Conservation (phyloP, 2,888 invertebrate species). For the Colostygia pectinataria region DNA sequence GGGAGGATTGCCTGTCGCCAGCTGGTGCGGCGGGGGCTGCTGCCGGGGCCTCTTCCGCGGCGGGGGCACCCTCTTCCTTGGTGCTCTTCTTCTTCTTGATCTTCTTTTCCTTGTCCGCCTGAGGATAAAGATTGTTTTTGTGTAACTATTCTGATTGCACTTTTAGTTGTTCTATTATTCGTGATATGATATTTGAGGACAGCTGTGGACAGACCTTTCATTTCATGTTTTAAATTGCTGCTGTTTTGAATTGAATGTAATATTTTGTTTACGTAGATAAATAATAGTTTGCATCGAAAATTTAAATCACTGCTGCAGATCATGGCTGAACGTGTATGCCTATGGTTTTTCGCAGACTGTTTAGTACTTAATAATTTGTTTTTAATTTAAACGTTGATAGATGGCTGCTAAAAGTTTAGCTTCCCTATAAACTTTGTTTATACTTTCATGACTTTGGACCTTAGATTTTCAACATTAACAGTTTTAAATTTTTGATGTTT, state of each 20-base stretch:
- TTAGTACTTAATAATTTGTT: too few species aligned
- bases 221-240: not conserved
- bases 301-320: too few species aligned
- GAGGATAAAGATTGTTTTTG: slow-evolving; percentile 32
- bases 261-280: too few species aligned
- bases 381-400: too few species aligned
- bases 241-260: too few species aligned
- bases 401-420: too few species aligned
- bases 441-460: too few species aligned
- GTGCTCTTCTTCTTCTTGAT: slow-evolving; percentile 89
- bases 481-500: not conserved
- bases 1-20: slow-evolving; percentile 89
- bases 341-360: too few species aligned
- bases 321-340: too few species aligned
- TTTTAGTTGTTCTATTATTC: not conserved
- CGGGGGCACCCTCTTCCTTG: slow-evolving; percentile 85
- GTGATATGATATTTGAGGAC: not conserved
- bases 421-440: too few species aligned
- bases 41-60: slow-evolving; percentile 85
- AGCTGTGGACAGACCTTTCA: not conserved
- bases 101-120: slow-evolving; percentile 98
- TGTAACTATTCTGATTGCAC: not conserved
- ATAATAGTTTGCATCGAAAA: too few species aligned
- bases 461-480: too few species aligned
- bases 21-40: slow-evolving; percentile 84